Conservation (phyloP, 2,888 invertebrate genomes). For the Tenodera sinensis region DNA sequence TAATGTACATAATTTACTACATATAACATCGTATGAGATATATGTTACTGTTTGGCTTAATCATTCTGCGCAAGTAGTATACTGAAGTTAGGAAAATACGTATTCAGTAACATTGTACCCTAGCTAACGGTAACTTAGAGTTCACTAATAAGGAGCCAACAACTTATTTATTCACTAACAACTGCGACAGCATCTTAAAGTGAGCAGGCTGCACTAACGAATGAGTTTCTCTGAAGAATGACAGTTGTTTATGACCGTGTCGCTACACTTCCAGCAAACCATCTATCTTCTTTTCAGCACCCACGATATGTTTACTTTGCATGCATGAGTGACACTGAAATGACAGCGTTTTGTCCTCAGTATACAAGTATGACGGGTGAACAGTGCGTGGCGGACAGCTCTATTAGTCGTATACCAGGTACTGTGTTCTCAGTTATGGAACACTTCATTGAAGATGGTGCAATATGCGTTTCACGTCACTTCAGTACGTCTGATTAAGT, state of each 20-base stretch:
- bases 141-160: no score
- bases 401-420: background rate
- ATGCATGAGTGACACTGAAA: background rate
- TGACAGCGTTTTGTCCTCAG: background rate
- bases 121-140: no score
- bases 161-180: no score
- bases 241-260: background rate
- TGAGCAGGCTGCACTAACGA: no score
- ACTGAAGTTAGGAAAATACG: no score
- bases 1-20: no score
- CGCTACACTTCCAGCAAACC: background rate
- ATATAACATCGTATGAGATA: no score
- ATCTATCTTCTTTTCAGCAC: background rate
- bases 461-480: background rate
- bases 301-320: background rate
- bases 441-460: background rate
- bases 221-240: background rate
- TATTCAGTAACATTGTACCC: no score
- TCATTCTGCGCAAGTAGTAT: no score
- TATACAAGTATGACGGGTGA: background rate
- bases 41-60: no score
- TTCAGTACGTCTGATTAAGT: background rate
- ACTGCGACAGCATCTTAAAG: background rate
- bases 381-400: background rate
- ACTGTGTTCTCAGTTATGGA: background rate